Evolutionary conservation across 2,113 vertebrate genomes (phyloP).

Genomic region (Casuarius casuarius): DNA sequence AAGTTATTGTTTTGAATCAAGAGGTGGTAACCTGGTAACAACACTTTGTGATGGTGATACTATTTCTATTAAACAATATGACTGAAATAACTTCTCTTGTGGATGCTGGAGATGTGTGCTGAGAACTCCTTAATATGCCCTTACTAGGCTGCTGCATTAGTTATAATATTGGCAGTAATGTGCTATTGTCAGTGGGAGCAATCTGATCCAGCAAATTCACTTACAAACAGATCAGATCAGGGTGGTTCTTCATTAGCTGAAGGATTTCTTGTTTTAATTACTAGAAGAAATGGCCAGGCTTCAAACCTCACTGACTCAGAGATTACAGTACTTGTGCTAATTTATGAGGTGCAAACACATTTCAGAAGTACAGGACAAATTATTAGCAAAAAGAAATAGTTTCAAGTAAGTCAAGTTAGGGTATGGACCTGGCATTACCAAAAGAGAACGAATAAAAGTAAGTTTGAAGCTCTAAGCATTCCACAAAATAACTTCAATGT

Average conservation of each 20-base stretch:
- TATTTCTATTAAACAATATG: background rate
- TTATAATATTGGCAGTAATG: fast-evolving
- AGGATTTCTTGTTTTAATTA: background rate
- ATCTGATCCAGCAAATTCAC: background rate
- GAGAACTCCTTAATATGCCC: background rate
- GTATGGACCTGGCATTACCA: fast-evolving
- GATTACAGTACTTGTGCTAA: background rate
- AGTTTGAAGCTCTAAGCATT: background rate
- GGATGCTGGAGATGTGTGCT: background rate
- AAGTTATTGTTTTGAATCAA: background rate
- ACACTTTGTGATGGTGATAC: background rate
- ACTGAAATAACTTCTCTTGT: background rate
- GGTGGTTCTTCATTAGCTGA: background rate
- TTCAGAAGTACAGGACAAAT: background rate
- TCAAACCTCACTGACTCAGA: background rate
- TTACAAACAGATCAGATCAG: background rate
- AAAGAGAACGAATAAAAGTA: background rate
- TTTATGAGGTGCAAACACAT: background rate
- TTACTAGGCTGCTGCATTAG: background rate
- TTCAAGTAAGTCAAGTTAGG: background rate
- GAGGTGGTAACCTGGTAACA: background rate
- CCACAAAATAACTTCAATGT: background rate
- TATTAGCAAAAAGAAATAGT: background rate
- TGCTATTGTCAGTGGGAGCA: background rate
- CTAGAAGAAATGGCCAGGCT: background rate